Conservation (phyloP, 2,797 vertebrate species). For the Chelon labrosus region DNA sequence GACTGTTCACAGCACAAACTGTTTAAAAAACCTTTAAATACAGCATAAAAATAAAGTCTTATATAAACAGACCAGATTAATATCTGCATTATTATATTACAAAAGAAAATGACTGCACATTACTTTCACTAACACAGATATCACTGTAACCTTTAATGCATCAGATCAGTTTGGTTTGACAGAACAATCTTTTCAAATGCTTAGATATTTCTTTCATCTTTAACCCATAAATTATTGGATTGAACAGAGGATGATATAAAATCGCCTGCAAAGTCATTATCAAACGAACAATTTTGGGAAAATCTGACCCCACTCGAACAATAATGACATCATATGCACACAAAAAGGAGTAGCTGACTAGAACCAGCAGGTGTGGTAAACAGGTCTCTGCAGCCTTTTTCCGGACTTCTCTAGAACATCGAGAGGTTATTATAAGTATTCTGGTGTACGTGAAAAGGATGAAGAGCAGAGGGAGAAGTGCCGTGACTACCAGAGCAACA, state of each 20-base stretch:
- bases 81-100: too few species aligned
- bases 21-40: not conserved
- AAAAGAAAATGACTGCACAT: too few species aligned
- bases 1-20: not conserved
- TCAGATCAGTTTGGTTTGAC: not conserved
- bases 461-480: slow-evolving; percentile 8
- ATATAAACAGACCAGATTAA: too few species aligned
- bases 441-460: slow-evolving; percentile 40
- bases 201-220: slow-evolving; percentile 35
- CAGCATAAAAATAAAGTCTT: too few species aligned
- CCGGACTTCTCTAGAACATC: slow-evolving; percentile 2
- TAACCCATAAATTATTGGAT: slow-evolving; percentile 2
- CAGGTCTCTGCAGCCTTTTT: slow-evolving; percentile 43
- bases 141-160: not conserved
- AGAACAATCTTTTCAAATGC: slow-evolving; percentile 10
- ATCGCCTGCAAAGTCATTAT: slow-evolving; percentile 10
- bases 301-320: not conserved
- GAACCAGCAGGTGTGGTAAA: slow-evolving; percentile 30
- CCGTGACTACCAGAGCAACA: not conserved
- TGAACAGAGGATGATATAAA: slow-evolving; percentile 9
- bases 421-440: slow-evolving; percentile 10
- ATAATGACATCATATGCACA: not conserved
- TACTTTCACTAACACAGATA: too few species aligned
- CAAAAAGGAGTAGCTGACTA: slow-evolving; percentile 3
- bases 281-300: slow-evolving; percentile 13